Conservation (phyloP, 2,888 invertebrate species). For the Drosophila dives region DNA sequence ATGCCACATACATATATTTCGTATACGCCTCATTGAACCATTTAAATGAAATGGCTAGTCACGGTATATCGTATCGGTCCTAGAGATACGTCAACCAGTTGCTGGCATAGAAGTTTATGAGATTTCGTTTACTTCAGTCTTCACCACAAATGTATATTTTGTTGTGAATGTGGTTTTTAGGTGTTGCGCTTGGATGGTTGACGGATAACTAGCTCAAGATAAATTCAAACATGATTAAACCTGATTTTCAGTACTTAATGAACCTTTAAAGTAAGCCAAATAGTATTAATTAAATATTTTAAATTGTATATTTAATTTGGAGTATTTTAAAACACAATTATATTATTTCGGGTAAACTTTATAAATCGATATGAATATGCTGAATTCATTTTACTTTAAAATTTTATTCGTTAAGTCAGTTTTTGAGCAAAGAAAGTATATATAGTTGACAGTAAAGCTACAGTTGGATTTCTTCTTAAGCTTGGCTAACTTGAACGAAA, state of each 20-base stretch:
- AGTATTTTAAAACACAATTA: not conserved
- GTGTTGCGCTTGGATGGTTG: not conserved
- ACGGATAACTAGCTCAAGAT: not conserved
- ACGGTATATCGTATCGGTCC: not conserved
- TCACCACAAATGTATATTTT: not conserved
- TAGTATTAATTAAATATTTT: not conserved
- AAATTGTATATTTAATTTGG: not conserved
- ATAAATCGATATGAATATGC: not conserved
- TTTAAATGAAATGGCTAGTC: not conserved
- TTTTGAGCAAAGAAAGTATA: not conserved
- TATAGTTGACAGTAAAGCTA: not conserved
- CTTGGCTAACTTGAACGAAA: conserved; percentile 14
- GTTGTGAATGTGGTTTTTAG: not conserved
- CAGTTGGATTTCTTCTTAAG: not conserved
- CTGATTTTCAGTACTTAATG: not conserved
- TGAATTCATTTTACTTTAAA: not conserved
- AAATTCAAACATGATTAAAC: not conserved
- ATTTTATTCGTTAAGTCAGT: too few species aligned
- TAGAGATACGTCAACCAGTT: not conserved
- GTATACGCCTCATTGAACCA: conserved; percentile 40
- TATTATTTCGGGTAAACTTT: not conserved
- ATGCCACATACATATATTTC: conserved; percentile 19
- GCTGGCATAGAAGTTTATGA: not conserved
- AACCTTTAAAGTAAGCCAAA: not conserved
- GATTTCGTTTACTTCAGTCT: not conserved